Evolutionary conservation across 2,888 invertebrate genomes (phyloP), one percentile per base, ranked within the genome.

Genomic region (Mythimna vitellina): DNA sequence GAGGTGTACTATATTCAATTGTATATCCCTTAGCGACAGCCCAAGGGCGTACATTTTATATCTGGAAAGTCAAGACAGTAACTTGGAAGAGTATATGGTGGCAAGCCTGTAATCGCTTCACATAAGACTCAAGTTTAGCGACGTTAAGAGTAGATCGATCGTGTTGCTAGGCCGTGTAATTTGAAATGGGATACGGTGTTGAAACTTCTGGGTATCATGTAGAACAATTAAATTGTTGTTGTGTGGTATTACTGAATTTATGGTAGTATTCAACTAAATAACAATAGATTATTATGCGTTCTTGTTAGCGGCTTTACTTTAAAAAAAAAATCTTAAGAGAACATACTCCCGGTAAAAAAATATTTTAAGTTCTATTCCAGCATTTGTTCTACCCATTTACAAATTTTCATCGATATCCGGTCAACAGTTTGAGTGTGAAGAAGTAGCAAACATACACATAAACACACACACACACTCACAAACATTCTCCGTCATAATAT

Each of bases 11-110:
- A 51, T 46, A 46, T 62, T 46, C 0, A 35, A 29, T 53, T 20
- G 46, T 46, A 29, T 35, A 17, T 58, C 53, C 53, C 58, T 63
- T 54, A 38, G 22, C 49, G 29, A 70, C 49, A 49, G 17, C 12
- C 29, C 17, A 54, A 25, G 42, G 54, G 22, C 46, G 17, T 46
- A 22, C 53, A 7, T 14, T 46, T 46, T 42, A 35, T 42, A 60
- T 14, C 32, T 51, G 1, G 70, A 76, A 65, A 76, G 60, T 76
- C 64, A 76, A 74, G 20, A 58, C 29, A 12, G 60, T 64, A 49
- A 64, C 17, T 29, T 56, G 38, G 61, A 61, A 53, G 25, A 29
- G 10, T 49, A 10, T 58, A 49, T 9, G 17, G 20, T 35, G 38
- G 14, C 9, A 51, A 51, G 14, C 20, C 6, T 22, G 17, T 32